These are phyloP conservation scores for Hermaeophaga mercurialis DNA, from an alignment of 2,888 invertebrate genomes.

Conservation along the genomic window DNA sequence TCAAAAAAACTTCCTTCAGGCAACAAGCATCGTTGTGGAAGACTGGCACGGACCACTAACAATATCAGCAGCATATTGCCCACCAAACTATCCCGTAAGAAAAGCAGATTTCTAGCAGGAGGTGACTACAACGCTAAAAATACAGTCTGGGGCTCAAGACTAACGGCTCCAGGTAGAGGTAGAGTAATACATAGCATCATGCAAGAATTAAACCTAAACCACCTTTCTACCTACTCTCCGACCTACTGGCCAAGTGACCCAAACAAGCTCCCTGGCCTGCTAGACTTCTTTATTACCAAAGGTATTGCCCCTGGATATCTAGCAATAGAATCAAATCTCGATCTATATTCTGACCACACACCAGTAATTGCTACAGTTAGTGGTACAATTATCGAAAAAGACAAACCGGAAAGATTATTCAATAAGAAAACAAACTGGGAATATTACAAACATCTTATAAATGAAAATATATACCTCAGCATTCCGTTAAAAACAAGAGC, in stretches of 20 bases:
- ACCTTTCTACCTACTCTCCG: neutral
- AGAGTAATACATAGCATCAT: neutral
- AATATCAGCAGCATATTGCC: neutral
- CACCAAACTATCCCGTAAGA: neutral
- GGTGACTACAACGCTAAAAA: too few species aligned
- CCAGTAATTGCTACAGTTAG: too few species aligned
- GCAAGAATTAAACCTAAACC: neutral
- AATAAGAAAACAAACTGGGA: too few species aligned
- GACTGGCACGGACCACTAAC: too few species aligned
- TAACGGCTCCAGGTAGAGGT: neutral
- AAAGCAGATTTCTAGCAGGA: too few species aligned
- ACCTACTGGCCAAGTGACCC: neutral
- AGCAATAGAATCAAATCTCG: neutral
- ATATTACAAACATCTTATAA: too few species aligned
- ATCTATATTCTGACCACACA: neutral
- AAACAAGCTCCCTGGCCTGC: neutral
- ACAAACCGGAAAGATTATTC: too few species aligned
- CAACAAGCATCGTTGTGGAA: too few species aligned
- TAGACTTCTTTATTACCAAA: neutral
- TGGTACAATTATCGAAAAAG: too few species aligned
- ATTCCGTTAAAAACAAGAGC: too few species aligned
- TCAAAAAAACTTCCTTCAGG: neutral
- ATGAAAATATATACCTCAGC: too few species aligned
- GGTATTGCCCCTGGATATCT: neutral
- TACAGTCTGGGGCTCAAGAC: too few species aligned